These are phyloP conservation scores for mouse (Mus musculus) DNA, from an alignment of 2,113 vertebrate species.

Conservation along the genomic window DNA sequence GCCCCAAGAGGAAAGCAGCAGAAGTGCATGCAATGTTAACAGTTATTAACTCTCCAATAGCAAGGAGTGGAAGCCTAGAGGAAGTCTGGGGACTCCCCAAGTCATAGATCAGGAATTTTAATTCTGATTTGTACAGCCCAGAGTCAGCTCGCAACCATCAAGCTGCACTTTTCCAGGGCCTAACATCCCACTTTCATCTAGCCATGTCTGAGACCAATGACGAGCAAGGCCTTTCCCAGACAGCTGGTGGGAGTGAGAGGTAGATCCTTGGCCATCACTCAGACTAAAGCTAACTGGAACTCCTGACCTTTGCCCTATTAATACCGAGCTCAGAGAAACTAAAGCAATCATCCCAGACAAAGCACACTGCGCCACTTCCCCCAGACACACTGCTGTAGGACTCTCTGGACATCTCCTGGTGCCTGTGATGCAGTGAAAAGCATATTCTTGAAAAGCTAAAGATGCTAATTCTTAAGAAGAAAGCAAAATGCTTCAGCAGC, in stretches of 20 bases:
- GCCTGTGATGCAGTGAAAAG: constrained; percentile 50
- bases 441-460: constrained; percentile 70
- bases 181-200: constrained; percentile 6
- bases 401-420: constrained; percentile 46
- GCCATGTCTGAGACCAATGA: constrained; percentile 72
- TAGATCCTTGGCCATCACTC: constrained; percentile 56
- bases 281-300: constrained; percentile 72
- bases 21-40: constrained; percentile 14
- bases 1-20: constrained; percentile 47
- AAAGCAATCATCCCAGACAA: constrained; percentile 73
- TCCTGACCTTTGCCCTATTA: constrained; percentile 79
- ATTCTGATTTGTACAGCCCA: constrained; percentile 27
- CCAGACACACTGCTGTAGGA: constrained; percentile 18
- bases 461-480: constrained; percentile 52
- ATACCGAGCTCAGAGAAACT: constrained; percentile 74
- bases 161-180: constrained; percentile 41
- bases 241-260: constrained; percentile 66
- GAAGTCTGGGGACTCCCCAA: constrained; percentile 32
- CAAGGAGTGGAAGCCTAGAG: background rate
- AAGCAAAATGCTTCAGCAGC: constrained; percentile 67
- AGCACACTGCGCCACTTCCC: constrained; percentile 29
- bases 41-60: constrained; percentile 61
- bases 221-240: constrained; percentile 71
- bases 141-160: constrained; percentile 47
- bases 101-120: constrained; percentile 23